Percentiles rank a stretch among this genome's conserved stretches.
These are phyloP conservation scores for Thyatira batis DNA, from an alignment of 2,888 invertebrate genomes.

Conservation along the genomic window DNA sequence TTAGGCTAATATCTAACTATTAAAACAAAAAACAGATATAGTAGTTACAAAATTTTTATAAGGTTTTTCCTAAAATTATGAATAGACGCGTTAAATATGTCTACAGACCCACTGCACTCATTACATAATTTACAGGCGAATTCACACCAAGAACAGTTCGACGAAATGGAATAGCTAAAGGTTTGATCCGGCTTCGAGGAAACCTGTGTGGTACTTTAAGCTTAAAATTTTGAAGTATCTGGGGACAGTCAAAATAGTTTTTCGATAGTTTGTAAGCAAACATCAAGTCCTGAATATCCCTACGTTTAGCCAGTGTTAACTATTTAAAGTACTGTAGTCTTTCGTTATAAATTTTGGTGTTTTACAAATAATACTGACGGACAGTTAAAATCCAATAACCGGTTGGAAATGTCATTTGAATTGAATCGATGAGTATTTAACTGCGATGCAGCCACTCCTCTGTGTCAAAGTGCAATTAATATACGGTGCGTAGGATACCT, in stretches of 20 bases:
- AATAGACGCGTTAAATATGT: too few species aligned
- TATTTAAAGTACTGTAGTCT: neutral
- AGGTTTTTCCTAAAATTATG: too few species aligned
- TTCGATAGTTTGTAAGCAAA: neutral
- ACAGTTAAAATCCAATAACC: neutral
- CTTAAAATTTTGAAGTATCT: neutral
- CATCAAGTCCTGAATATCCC: neutral
- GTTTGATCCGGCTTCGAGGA: neutral
- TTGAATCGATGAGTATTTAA: neutral
- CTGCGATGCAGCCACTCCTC: neutral
- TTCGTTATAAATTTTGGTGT: too few species aligned
- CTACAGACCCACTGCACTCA: too few species aligned
- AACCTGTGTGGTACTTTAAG: neutral
- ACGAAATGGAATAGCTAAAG: neutral
- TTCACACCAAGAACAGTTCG: too few species aligned
- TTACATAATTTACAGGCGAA: too few species aligned
- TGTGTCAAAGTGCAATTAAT: too few species aligned
- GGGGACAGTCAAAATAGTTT: neutral
- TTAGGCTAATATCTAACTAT: too few species aligned
- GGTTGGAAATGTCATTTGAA: neutral
- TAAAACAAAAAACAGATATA: too few species aligned
- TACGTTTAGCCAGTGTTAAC: neutral
- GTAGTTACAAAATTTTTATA: too few species aligned
- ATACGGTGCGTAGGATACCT: too few species aligned
- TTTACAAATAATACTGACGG: neutral